Evolutionary conservation across 2,888 invertebrate species (phyloP), one percentile per base, ranked within the genome.

Genomic region (Cylloceria caligata): DNA sequence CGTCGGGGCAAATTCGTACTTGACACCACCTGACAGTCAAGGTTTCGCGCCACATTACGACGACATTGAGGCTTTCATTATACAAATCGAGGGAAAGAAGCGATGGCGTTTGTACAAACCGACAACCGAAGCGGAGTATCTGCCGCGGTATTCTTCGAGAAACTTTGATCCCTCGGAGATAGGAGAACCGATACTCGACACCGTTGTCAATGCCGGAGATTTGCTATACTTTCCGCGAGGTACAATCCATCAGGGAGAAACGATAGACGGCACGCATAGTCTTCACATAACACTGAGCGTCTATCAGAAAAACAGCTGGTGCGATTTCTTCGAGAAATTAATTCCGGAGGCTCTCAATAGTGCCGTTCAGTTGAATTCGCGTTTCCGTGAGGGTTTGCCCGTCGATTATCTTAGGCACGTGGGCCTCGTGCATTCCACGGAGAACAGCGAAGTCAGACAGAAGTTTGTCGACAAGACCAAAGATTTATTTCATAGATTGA

Each of bases 41-140:
- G 99, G 99, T 0, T 99, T 99, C 93, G 99, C 99, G 0, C 99
- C 99, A 0, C 99, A 99, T 93, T 99, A 96, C 91, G 99, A 99
- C 93, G 99, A 99, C 90, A 99, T 99, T 85, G 99, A 99, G 93
- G 99, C 99, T 0, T 99, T 99, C 91, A 96, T 99, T 62, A 91
- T 99, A 64, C 99, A 99, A 94, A 93, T 99, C 1, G 99, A 99
- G 93, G 99, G 99, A 0, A 96, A 96, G 88, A 99, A 99, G 92
- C 95, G 96, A 84, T 99, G 99, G 99, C 96, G 95, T 86, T 93
- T 99, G 11, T 99, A 99, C 91, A 95, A 95, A 86, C 98, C 99
- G 13, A 93, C 94, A 68, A 90, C 88, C n/a, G 90, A 93, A 3
- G 94, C 94, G 47, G 97, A 97, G 91, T 93, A 94, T 1, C 93